Base-by-base conservation (phyloP, 1,140 invertebrate genomes). In the Neodiprion lecontei region DNA sequence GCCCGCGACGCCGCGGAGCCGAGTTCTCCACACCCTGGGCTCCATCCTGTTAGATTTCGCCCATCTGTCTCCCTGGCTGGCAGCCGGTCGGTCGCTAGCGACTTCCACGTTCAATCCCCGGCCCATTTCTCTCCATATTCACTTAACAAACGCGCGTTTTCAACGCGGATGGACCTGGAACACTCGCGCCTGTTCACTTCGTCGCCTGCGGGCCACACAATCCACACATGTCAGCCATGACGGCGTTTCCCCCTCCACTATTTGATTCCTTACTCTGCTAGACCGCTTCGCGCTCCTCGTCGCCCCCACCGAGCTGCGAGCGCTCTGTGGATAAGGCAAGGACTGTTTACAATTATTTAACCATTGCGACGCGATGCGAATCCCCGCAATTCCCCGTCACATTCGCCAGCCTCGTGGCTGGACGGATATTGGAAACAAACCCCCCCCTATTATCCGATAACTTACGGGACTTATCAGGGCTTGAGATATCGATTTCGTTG, bases 1-100 rank as follows among this genome's bases (percentile, higher is more conserved):
- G 78, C 94, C 89, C 81, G 94, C 92, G 82, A 96, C 91, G 88
- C 92, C 92, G 83, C 93, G 91, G 81, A 95, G 89, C 86, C 91
- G 84, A 74, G 80, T 83, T 68, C 85, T 84, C 78, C 86, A 83
- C 72, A 82, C 76, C 76, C 86, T 84, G 61, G 87, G 81, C 74
- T 88, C 87, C 85, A 87, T 86, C 79, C 80, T 84, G 75, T 73
- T 77, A 77, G 71, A 50, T 76, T 76, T 81, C 69, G 81, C 82
- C 76, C 79, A 80, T 61, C 11, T 61, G n/a, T 61, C 11, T 61
- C 21, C 79, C 79, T 72, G 79, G 73, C 70, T 87, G 53, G 86
- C 79, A 67, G 83, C 81, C 77, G 78, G 76, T 76, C 82, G 76
- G 47, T 84, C 81, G 79, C 79, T 82, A 77, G 79, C 80, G 65